Conservation (phyloP, 2,797 vertebrate genomes). For the Chloroceryle amazona region DNA sequence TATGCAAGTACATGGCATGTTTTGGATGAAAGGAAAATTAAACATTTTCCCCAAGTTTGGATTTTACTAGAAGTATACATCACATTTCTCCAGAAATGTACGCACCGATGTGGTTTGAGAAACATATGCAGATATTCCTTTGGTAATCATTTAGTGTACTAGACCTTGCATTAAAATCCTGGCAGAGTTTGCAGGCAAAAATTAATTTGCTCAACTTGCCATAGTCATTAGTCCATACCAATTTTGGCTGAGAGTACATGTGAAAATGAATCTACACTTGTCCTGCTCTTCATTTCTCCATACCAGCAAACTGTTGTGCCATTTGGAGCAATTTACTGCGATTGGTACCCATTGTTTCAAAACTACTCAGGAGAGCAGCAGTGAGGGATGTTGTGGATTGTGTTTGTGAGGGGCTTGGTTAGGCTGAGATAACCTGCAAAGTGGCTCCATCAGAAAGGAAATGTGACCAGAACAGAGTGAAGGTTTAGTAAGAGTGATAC, state of each 20-base stretch:
- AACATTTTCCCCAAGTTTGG: constrained; percentile 19
- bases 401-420: neutral
- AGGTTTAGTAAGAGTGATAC: neutral
- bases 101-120: neutral
- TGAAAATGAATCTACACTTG: constrained; percentile 46
- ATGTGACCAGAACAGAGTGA: neutral
- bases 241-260: constrained; percentile 9
- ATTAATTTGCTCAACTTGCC: constrained; percentile 38
- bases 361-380: neutral
- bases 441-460: neutral
- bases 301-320: constrained; percentile 11
- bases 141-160: neutral
- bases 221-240: constrained; percentile 1
- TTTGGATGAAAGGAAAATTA: neutral
- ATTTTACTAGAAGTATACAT: neutral
- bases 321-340: constrained; percentile 37
- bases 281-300: constrained; percentile 34
- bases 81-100: neutral
- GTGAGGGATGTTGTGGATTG: neutral
- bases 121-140: neutral
- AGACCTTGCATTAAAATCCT: constrained; percentile 45
- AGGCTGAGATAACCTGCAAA: neutral
- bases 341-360: constrained; percentile 7
- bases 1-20: neutral
- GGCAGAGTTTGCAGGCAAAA: constrained; percentile 55